Evolutionary conservation across 2,888 invertebrate species (phyloP), one percentile per base, ranked within the genome.

Genomic region (Alloscopus bannaensis): DNA sequence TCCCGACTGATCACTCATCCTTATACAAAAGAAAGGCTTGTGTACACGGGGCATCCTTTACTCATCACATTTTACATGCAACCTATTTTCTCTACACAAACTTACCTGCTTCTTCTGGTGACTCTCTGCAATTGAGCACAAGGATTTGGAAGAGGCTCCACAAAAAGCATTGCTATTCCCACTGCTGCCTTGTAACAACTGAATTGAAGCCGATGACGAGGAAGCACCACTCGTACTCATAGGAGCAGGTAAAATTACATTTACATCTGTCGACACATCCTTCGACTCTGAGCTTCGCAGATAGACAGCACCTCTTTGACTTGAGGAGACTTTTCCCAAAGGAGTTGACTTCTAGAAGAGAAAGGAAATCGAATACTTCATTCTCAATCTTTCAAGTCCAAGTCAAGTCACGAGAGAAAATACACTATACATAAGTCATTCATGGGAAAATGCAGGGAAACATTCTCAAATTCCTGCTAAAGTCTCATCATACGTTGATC

Each of bases 71-170:
- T n/a, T n/a, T n/a, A n/a, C n/a, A 22, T 52, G 52, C 24, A 52
- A 16, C 24, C 3, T 52, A 4, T 3, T n/a, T n/a, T 47, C 47
- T 47, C n/a, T 47, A 4, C 11, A 13, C n/a, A 22, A 52, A 57
- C 66, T 66, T 75, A 75, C 73, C n/a, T n/a, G n/a, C 73, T 75
- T 73, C 57, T 73, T 75, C 65, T 59, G 73, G n/a, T n/a, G n/a
- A 24, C 42, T 66, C 36, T 65, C 73, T 16, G 73, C 47, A 75
- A 75, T 66, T 75, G 73, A 66, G 59, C 73, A 65, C 29, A 66
- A 57, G 52, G 66, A 65, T 75, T 66, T 75, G 0, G 73, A 75
- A 65, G 65, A 52, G 20, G 66, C 29, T 20, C 40, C 62, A 69
- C 60, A 70, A 0, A 22, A 28, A 42, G n/a, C 50, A 22, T 26